Conservation (phyloP, 2,113 vertebrate genomes). For the Mirza zaza region DNA sequence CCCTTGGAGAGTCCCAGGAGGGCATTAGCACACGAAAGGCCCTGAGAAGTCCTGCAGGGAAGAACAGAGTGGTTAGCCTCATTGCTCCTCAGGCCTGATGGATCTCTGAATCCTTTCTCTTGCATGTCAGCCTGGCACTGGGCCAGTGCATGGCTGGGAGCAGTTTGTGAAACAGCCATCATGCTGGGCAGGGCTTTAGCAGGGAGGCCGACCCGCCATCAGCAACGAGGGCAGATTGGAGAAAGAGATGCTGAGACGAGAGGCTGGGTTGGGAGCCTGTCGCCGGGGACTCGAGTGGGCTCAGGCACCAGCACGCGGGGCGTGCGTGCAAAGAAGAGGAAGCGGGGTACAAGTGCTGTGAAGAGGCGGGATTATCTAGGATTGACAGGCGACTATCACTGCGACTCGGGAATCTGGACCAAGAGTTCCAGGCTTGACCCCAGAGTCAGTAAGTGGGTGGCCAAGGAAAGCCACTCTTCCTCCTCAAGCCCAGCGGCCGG, state of each 20-base stretch:
- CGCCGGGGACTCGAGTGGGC: background rate
- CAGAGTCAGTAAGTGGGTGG: background rate
- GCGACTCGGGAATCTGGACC: background rate
- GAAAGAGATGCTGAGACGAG: background rate
- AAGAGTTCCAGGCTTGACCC: too few species aligned
- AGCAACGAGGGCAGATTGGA: background rate
- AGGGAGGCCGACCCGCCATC: background rate
- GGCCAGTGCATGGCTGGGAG: background rate
- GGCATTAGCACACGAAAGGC: background rate
- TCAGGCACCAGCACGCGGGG: too few species aligned
- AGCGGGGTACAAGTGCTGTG: background rate
- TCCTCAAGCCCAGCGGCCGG: rapidly evolving
- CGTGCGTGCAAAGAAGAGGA: background rate
- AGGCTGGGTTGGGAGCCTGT: background rate
- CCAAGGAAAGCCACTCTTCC: rapidly evolving
- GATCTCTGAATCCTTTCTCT: background rate
- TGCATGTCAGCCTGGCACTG: background rate
- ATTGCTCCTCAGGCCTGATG: background rate
- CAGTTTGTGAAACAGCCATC: background rate
- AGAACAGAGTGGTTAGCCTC: background rate
- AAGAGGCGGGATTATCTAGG: background rate
- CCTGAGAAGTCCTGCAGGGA: background rate
- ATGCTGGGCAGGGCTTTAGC: background rate
- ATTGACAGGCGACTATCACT: background rate
- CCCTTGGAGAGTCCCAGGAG: background rate